phyloP scores from a whole-genome alignment of 2,113 vertebrate species.

The Gobio gobio region DNA sequence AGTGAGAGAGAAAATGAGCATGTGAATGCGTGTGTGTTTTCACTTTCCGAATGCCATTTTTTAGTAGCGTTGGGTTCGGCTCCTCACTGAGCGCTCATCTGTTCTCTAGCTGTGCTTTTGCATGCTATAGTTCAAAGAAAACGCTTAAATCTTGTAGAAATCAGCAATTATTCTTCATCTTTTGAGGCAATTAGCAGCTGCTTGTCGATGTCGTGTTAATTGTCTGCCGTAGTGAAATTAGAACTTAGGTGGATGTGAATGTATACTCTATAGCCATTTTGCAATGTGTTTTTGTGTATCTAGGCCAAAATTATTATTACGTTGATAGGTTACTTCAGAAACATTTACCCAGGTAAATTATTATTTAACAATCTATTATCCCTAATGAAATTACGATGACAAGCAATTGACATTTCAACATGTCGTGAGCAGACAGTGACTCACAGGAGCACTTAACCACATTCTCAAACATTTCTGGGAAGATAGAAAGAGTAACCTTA shows the following conservation, averaged over 20 bases:
- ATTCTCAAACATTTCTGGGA: neutral
- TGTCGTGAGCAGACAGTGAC: neutral
- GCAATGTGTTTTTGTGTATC: neutral
- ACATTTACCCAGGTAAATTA: neutral
- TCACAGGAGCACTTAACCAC: neutral
- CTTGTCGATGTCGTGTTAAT: constrained; percentile 28
- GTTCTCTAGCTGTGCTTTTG: constrained; percentile 49
- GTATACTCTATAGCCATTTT: neutral
- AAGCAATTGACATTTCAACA: neutral
- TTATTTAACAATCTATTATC: neutral
- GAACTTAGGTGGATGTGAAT: neutral
- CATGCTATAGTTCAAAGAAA: constrained; percentile 34
- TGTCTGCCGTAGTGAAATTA: constrained; percentile 10
- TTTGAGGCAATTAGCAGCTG: constrained; percentile 39
- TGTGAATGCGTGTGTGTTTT: constrained; percentile 33
- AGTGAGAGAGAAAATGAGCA: constrained; percentile 35
- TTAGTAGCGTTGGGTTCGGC: constrained; percentile 26
- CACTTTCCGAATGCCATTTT: constrained; percentile 43
- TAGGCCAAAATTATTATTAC: neutral
- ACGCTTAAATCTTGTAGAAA: constrained; percentile 4
- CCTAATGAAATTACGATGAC: neutral
- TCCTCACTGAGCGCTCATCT: constrained; percentile 42
- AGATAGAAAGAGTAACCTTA: neutral
- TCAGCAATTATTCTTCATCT: constrained; percentile 29
- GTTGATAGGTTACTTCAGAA: neutral